Base-by-base conservation (phyloP, 2,797 vertebrate genomes). In the Enteromius unitaeniatus region DNA sequence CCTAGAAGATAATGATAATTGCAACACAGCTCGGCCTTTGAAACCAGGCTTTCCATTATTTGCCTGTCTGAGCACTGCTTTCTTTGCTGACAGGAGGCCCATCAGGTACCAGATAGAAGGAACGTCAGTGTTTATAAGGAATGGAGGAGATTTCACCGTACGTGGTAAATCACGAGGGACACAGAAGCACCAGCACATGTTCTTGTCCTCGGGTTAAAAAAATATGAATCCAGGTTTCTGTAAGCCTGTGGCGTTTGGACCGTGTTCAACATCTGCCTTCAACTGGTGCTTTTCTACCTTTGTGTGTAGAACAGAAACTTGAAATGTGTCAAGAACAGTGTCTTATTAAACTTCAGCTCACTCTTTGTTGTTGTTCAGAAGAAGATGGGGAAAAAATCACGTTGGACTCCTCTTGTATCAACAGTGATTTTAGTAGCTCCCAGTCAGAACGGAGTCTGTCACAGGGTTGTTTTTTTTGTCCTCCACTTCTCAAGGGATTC, bases 391-490 rank as follows among this genome's bases (percentile, higher is more conserved):
- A 34, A 58, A 17, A 40, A 65, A 82, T 74, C 28, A 68, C 31
- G 45, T 72, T 42, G 31, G 78, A 72, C 37, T 65, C 26, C 19
- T 79, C 47, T 83, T 82, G 75, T 58, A 69, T 85, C 83, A 86
- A 81, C 81, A 83, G 87, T 75, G 77, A 82, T 82, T 84, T 85
- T 51, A 82, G 78, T 85, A 62, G 86, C 88, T 90, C 73, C 55
- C 84, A 86, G 89, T 89, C 89, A 88, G 81, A 86, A 82, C 28
- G 40, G 70, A 82, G 84, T 26, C 55, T 81, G 81, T 88, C 84
- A 77, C 84, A 67, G 77, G 21, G 60, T 84, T 80, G 79, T 86
- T 82, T 86, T 82, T 77, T 62, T 64, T 62, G 45, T 81, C 28
- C 80, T 67, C 28, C 19, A 64, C 31, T 49, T 58, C 85, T 80